Conservation (phyloP, 2,888 invertebrate genomes). For the Melanchra persicariae region DNA sequence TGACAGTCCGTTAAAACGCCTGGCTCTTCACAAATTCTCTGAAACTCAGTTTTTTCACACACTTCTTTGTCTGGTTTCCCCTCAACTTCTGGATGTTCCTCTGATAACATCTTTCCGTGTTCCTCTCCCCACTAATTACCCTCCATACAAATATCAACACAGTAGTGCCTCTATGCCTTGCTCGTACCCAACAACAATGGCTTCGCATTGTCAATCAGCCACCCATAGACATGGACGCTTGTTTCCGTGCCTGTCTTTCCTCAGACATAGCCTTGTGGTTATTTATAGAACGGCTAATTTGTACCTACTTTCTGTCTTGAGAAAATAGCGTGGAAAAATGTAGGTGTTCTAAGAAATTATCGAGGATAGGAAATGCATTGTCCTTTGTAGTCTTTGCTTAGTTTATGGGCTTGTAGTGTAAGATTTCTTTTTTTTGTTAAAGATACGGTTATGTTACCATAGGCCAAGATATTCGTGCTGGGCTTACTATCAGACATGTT, state of each 20-base stretch:
- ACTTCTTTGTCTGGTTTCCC: background rate
- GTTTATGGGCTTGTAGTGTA: background rate
- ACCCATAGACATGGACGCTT: constrained; percentile 41
- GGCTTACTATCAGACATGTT: too few relatives aligned
- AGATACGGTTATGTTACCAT: background rate
- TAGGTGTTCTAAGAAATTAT: background rate
- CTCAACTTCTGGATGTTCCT: background rate
- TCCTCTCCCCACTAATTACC: background rate
- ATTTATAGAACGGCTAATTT: constrained; percentile 62
- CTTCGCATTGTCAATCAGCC: constrained; percentile 56
- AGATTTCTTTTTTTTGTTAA: background rate
- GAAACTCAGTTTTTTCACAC: background rate
- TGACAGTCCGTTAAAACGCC: background rate
- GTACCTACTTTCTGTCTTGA: constrained; percentile 41
- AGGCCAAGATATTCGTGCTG: too few relatives aligned
- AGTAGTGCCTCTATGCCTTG: constrained; percentile 9
- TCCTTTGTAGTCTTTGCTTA: background rate
- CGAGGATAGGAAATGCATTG: background rate
- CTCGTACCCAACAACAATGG: constrained; percentile 29
- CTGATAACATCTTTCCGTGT: background rate
- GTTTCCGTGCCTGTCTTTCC: constrained; percentile 66
- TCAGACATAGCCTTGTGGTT: constrained; percentile 61
- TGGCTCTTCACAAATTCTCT: background rate
- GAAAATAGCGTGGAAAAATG: constrained; percentile 35
- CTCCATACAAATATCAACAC: constrained; percentile 16